These are phyloP conservation scores for Stenichneumon culpator DNA, from an alignment of 2,888 invertebrate genomes.

Conservation along the genomic window DNA sequence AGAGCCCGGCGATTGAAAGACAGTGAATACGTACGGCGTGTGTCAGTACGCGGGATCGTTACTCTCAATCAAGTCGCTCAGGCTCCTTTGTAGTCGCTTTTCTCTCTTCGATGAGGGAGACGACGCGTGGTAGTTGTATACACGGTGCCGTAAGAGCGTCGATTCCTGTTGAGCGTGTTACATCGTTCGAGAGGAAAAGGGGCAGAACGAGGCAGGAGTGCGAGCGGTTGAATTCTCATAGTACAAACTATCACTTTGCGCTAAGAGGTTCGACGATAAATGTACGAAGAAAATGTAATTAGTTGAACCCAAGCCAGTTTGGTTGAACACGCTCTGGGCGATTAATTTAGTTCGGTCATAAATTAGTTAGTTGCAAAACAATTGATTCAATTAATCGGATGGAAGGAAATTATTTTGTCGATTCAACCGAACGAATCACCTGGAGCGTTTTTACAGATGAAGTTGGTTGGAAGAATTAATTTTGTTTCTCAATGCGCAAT, in stretches of 20 bases:
- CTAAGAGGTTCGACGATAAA: not conserved
- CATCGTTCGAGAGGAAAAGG: constrained; percentile 62
- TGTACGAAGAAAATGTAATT: not conserved
- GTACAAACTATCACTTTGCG: not conserved
- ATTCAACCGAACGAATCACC: too few species aligned
- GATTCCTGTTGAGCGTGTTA: constrained; percentile 74
- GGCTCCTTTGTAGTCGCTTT: constrained; percentile 39
- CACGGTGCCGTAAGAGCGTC: constrained; percentile 68
- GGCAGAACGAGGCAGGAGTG: not conserved
- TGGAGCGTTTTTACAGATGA: too few species aligned
- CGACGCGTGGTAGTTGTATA: constrained; percentile 62
- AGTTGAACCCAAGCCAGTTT: not conserved
- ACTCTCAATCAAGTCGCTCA: constrained; percentile 78
- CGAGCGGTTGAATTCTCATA: not conserved
- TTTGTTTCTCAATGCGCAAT: too few species aligned
- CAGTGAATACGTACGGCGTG: constrained; percentile 75
- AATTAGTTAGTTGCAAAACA: not conserved
- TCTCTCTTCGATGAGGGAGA: constrained; percentile 53
- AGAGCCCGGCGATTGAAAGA: constrained; percentile 40
- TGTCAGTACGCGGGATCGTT: constrained; percentile 74
- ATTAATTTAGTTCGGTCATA: not conserved
- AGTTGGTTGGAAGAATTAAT: too few species aligned
- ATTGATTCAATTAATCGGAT: too few species aligned
- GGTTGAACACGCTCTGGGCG: not conserved
- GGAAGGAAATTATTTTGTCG: too few species aligned